Evolutionary conservation across 2,113 vertebrate genomes (phyloP).

Genomic region (Tragelaphus imberbis): DNA sequence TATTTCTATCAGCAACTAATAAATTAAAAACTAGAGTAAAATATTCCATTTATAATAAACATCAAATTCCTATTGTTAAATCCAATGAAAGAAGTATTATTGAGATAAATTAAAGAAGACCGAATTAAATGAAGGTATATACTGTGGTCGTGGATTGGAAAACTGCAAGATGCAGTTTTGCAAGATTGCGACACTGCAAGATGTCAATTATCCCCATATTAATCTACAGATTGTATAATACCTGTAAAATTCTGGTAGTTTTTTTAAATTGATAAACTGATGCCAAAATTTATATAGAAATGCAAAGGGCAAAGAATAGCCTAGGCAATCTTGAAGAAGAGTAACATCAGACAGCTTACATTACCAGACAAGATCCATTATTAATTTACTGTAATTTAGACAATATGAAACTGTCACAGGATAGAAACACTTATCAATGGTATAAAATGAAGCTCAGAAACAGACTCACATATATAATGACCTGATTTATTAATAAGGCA

Average conservation of each 20-base stretch:
- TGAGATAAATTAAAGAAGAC: neutral
- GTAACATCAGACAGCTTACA: neutral
- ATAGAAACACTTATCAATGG: neutral
- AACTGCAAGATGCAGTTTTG: neutral
- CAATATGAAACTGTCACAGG: neutral
- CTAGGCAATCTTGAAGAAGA: neutral
- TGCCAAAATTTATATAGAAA: neutral
- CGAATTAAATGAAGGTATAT: neutral
- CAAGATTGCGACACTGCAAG: neutral
- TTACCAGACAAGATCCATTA: neutral
- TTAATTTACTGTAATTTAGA: neutral
- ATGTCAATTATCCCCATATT: neutral
- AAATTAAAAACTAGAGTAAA: constrained; percentile 20
- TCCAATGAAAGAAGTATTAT: neutral
- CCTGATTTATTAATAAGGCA: neutral
- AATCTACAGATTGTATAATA: neutral
- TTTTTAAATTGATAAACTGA: neutral
- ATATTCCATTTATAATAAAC: neutral
- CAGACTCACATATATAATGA: neutral
- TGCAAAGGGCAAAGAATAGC: neutral
- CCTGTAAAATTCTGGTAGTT: neutral
- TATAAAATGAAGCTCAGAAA: neutral
- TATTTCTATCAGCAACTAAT: neutral
- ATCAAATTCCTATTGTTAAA: neutral
- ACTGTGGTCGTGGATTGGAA: neutral